Base-by-base conservation (phyloP, 30 jellyfish, hydroid and myxozoan genomes). In the Hydra vulgaris region DNA sequence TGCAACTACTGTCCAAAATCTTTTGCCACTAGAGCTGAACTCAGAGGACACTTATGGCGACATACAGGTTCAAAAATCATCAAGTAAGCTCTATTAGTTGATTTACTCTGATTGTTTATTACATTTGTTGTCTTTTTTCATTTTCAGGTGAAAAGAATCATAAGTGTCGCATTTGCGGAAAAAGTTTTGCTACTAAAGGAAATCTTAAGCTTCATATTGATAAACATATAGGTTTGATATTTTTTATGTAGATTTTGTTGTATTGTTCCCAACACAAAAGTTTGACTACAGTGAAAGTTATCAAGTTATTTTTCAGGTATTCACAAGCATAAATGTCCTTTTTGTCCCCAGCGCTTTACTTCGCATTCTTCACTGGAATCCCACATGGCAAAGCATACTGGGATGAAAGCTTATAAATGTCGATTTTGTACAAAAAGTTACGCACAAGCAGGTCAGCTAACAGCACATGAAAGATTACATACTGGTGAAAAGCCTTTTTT, bases 301-400 rank as follows among this genome's bases (percentile, higher is more conserved):
- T n/a, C n/a, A 40, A 40, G 5, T 40, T 40, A 3, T 12, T 40
- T 40, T 40, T 5, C 12, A 89, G 96, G 88, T 53, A 70, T 84
- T 26, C 87, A 76, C 66, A 76, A 71, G 21, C 88, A 89, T 74
- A 77, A 76, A 26, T 89, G 97, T 76, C 88, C 95, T 4, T 74
- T 89, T 25, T 89, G 97, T 68, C 89, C 97, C 21, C 89, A 89
- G 80, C 71, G 73, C 8, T 89, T 89, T 76, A 71, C 87, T 8
- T 87, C 95, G 21, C 95, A 85, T 52, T 80, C 95, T 15, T 87
- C 86, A 7, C 80, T 89, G 73, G 97, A 85, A 77, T 79, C 85
- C 27, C 97, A 89, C 84, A 89, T 89, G 76, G 79, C 88, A 3
- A 77, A 77, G 53, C 97, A 89, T 70, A 89, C 97, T 27, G 97